Conservation (phyloP, 2,113 vertebrate species). For the Hippocampus guttulatus region DNA sequence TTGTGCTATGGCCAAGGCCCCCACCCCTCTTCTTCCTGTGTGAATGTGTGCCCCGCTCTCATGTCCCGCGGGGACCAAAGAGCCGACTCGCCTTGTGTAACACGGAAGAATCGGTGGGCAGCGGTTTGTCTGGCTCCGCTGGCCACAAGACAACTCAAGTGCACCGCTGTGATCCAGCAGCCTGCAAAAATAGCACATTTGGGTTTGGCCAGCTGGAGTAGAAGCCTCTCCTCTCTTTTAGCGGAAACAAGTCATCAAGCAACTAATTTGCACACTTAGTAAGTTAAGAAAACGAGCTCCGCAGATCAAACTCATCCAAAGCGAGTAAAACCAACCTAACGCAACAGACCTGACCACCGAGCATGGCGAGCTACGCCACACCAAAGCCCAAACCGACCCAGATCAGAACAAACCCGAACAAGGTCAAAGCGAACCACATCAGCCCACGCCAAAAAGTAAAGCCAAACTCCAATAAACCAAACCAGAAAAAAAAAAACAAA, state of each 20-base stretch:
- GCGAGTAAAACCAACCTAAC: too few species aligned
- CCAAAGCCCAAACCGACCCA: too few species aligned
- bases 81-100: background rate
- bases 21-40: background rate
- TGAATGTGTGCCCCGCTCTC: background rate
- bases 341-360: too few species aligned
- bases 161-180: too few species aligned
- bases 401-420: too few species aligned
- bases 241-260: background rate
- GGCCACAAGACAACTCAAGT: background rate
- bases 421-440: too few species aligned
- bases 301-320: too few species aligned
- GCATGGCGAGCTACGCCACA: too few species aligned
- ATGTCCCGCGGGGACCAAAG: background rate
- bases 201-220: background rate
- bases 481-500: too few species aligned
- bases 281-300: background rate
- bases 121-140: background rate
- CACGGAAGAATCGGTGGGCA: background rate
- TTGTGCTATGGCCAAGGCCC: constrained; percentile 5
- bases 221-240: background rate
- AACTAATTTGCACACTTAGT: background rate
- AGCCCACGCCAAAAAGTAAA: too few species aligned
- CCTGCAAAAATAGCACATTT: background rate
- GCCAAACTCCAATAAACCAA: too few species aligned